phyloP scores from a whole-genome alignment of 2,113 vertebrate genomes.

The Ursus arctos region DNA sequence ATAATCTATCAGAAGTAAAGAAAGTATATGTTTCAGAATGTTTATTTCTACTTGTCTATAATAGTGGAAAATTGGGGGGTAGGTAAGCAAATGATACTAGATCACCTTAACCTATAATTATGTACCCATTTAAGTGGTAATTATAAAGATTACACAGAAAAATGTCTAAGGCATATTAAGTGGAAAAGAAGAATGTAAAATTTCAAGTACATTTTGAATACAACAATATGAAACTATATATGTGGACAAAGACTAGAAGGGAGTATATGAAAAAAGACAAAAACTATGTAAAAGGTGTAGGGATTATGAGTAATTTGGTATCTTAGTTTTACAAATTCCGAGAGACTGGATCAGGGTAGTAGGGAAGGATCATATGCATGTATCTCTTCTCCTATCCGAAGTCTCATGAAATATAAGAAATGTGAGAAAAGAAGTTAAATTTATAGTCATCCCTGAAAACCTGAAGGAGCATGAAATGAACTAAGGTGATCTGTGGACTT shows the following conservation, averaged over 20 bases:
- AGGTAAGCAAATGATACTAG: conserved; percentile 53
- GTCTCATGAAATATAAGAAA: conserved; percentile 13
- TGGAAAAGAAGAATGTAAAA: conserved; percentile 45
- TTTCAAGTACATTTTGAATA: conserved; percentile 49
- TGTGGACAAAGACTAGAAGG: neutral
- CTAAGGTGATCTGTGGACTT: neutral
- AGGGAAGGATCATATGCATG: neutral
- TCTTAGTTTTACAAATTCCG: conserved; percentile 52
- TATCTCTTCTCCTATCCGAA: neutral
- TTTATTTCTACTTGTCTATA: conserved; percentile 58
- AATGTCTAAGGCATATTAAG: conserved; percentile 56
- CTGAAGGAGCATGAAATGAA: neutral
- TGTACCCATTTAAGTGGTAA: conserved; percentile 34
- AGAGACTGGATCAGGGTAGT: conserved; percentile 23
- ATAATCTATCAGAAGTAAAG: conserved; percentile 34
- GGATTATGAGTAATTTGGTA: neutral
- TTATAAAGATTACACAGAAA: conserved; percentile 47
- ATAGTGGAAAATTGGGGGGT: conserved; percentile 53
- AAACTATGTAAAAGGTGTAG: neutral
- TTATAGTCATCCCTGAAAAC: neutral
- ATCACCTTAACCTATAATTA: conserved; percentile 54
- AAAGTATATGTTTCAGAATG: conserved; percentile 43
- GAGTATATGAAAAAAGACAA: conserved; percentile 38
- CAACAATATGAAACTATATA: neutral
- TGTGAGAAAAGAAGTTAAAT: conserved; percentile 4